Evolutionary conservation across 2,888 invertebrate genomes (phyloP).

Genomic region (Chaetoderma sp.): DNA sequence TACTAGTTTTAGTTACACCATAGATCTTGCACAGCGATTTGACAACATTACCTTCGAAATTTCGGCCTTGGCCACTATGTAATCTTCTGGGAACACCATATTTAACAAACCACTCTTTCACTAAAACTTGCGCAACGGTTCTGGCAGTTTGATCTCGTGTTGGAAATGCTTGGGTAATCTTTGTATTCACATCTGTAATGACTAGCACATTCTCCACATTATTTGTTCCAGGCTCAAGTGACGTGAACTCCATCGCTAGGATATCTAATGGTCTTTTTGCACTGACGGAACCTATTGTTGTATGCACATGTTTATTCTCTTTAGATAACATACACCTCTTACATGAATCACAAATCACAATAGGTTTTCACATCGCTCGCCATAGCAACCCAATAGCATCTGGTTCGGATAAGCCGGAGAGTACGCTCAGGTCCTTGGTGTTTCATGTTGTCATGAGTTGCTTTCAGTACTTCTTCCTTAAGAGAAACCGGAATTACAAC

Average conservation of each 20-base stretch:
- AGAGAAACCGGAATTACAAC: neutral
- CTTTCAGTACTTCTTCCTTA: conserved; percentile 14
- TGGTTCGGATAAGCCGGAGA: conserved; percentile 17
- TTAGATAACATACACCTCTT: conserved; percentile 31
- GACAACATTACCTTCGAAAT: conserved; percentile 16
- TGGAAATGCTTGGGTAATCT: conserved; percentile 28
- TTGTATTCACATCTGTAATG: conserved; percentile 35
- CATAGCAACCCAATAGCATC: conserved; percentile 37
- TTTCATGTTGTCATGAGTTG: conserved; percentile 24
- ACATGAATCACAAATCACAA: conserved; percentile 21
- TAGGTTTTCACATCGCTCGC: conserved; percentile 14
- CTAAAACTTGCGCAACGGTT: conserved; percentile 30
- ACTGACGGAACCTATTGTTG: conserved; percentile 24
- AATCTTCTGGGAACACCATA: conserved; percentile 33
- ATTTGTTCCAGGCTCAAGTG: conserved; percentile 34
- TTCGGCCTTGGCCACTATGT: conserved; percentile 28
- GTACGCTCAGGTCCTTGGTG: conserved; percentile 28
- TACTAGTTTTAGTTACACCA: conserved; percentile 9
- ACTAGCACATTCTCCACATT: no score
- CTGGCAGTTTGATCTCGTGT: conserved; percentile 32
- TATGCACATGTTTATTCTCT: conserved; percentile 6
- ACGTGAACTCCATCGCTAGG: conserved; percentile 34
- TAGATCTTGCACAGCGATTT: conserved; percentile 15
- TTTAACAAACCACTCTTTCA: conserved; percentile 35
- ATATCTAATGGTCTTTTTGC: conserved; percentile 31